Conservation (phyloP, 2,888 invertebrate species). For the Digitonthophagus gazella region DNA sequence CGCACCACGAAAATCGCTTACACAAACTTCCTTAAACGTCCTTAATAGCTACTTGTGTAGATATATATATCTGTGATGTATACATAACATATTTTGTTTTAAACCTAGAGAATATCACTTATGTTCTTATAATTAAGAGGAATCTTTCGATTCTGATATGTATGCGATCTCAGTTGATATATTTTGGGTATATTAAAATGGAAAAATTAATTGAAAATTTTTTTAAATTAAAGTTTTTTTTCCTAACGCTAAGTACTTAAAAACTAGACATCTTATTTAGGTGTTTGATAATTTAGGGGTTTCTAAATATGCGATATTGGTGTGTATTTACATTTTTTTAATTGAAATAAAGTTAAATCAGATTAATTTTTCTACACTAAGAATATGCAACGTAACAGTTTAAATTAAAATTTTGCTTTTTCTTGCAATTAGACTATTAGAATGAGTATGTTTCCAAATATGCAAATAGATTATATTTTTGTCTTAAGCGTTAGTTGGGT, state of each 20-base stretch:
- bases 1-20: background rate
- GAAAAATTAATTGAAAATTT: constrained; percentile 7
- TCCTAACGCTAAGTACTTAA: background rate
- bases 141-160: constrained; percentile 53
- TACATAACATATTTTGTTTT: background rate
- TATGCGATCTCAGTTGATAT: constrained; percentile 54
- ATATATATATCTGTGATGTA: constrained; percentile 17
- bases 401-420: no score
- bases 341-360: no score
- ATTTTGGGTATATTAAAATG: constrained; percentile 36
- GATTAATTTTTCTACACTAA: no score
- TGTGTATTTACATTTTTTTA: no score
- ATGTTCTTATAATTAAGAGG: constrained; percentile 48
- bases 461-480: no score
- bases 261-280: background rate
- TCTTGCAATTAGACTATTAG: no score
- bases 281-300: no score
- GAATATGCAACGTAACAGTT: no score
- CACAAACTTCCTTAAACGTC: background rate
- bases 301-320: no score
- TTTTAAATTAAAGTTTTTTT: background rate
- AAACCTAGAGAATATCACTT: constrained; percentile 33
- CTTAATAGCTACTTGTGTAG: constrained; percentile 1
- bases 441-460: no score
- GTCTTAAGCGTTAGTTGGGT: no score